Percentiles rank a stretch among this genome's conserved stretches.
phyloP scores from a whole-genome alignment of 1,140 invertebrate genomes.

The Brachionus manjavacas region DNA sequence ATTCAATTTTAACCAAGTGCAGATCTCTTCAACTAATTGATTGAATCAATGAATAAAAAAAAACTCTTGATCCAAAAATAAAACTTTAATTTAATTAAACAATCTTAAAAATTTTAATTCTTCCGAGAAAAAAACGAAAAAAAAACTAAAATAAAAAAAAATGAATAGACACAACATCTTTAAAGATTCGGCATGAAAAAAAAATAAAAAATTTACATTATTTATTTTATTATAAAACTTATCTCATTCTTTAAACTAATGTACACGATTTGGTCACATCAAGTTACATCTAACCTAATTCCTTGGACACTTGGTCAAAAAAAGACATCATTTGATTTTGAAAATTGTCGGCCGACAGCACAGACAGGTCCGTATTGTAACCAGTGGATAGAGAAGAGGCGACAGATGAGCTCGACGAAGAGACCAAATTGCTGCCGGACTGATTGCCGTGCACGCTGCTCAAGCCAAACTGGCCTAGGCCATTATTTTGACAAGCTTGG shows the following conservation, averaged over 20 bases:
- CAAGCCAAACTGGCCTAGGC: background rate
- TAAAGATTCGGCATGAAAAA: background rate
- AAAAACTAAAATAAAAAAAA: background rate
- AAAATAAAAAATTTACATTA: background rate
- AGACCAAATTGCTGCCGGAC: background rate
- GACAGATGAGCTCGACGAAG: background rate
- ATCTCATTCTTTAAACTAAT: background rate
- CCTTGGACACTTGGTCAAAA: background rate
- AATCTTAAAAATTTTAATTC: background rate
- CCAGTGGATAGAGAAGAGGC: background rate
- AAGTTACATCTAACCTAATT: background rate
- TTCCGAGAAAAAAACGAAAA: background rate
- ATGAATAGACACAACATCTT: background rate
- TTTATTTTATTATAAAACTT: background rate
- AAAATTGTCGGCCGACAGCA: background rate
- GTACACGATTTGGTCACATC: background rate
- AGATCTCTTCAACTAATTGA: too few species aligned
- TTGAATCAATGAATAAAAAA: too few species aligned
- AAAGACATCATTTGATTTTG: slow-evolving; percentile 12
- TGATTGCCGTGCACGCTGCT: background rate
- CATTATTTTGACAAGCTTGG: background rate
- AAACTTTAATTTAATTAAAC: too few species aligned
- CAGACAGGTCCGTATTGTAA: background rate
- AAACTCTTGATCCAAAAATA: too few species aligned
- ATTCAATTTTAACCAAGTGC: too few species aligned